Conservation (phyloP, 2,888 invertebrate genomes). For the Nomada lathburiana region DNA sequence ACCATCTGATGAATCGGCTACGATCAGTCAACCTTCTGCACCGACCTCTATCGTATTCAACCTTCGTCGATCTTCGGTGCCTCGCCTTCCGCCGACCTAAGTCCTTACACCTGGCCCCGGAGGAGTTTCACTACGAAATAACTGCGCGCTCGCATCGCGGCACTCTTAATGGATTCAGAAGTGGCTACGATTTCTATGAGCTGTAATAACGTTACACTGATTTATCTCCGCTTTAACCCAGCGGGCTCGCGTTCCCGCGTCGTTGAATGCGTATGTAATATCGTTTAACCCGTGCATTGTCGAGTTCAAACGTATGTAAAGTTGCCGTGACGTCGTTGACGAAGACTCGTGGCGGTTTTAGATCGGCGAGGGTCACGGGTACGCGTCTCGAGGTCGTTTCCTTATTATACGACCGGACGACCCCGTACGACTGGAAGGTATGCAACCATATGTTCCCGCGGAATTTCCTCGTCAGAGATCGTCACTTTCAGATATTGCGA, state of each 20-base stretch:
- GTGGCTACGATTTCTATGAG: constrained; percentile 78
- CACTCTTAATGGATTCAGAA: constrained; percentile 77
- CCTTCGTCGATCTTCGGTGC: neutral
- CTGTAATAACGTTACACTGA: constrained; percentile 79
- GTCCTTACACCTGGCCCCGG: constrained; percentile 56
- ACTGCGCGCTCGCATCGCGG: constrained; percentile 39
- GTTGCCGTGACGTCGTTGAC: constrained; percentile 78
- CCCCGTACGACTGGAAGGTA: constrained; percentile 36
- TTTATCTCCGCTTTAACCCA: constrained; percentile 80
- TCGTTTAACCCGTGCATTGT: constrained; percentile 81
- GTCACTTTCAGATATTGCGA: constrained; percentile 27
- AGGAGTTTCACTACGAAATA: constrained; percentile 62
- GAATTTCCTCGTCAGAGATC: constrained; percentile 32
- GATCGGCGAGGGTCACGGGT: constrained; percentile 65
- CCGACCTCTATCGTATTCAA: constrained; percentile 26
- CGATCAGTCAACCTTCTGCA: constrained; percentile 69
- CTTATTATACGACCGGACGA: constrained; percentile 71
- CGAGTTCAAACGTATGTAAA: constrained; percentile 81
- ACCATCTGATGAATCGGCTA: constrained; percentile 68
- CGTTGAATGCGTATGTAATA: constrained; percentile 75
- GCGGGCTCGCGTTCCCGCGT: constrained; percentile 62
- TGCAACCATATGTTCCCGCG: constrained; percentile 1
- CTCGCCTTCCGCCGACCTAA: constrained; percentile 10
- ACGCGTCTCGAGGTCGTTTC: constrained; percentile 69
- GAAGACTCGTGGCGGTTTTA: constrained; percentile 62